Base-by-base conservation (phyloP, 1,140 invertebrate species). In the Arion vulgaris region DNA sequence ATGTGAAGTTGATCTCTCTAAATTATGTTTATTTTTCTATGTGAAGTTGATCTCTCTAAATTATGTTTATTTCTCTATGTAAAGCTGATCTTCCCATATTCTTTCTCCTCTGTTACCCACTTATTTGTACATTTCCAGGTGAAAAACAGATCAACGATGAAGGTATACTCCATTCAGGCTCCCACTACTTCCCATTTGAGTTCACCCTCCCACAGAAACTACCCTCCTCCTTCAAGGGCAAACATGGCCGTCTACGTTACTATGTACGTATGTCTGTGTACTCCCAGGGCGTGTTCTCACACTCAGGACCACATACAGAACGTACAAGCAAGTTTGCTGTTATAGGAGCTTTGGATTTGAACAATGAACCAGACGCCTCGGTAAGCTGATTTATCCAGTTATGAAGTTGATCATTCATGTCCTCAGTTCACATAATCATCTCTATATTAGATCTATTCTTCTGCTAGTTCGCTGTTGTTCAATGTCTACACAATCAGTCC, bases 171-270 rank as follows among this genome's bases (percentile, higher is more conserved):
- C 89, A 91, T 66, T 80, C 89, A 28, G 90, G 90, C 28, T 91
- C 90, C 38, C 89, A 91, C 84, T 91, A 91, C 80, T 91, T 91
- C 78, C 90, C 90, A 68, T 91, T 91, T 84, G 90, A 91, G 83
- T 91, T 91, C 83, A 87, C 85, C 15, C 84, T 91, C 73, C 90
- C 90, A 66, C 80, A 81, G 34, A 87, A 88, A 82, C 85, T 89
- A 53, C 90, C 90, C 39, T 90, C 89, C 41, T 91, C 90, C 41
- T 91, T 91, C 83, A 91, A 90, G 84, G 89, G 90, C 80, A 90
- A 90, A 86, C 90, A 91, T 87, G 90, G 90, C 39, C 85, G 90
- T 36, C 83, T 91, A 72, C 86, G 90, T n/a, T 91, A 91, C 83
- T 91, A 86, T 85, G 89, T 87, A 0, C 86, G 88, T 26, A 87